Evolutionary conservation across 2,113 vertebrate genomes (phyloP), one percentile per base, ranked within the genome.

Genomic region (Promerops cafer): DNA sequence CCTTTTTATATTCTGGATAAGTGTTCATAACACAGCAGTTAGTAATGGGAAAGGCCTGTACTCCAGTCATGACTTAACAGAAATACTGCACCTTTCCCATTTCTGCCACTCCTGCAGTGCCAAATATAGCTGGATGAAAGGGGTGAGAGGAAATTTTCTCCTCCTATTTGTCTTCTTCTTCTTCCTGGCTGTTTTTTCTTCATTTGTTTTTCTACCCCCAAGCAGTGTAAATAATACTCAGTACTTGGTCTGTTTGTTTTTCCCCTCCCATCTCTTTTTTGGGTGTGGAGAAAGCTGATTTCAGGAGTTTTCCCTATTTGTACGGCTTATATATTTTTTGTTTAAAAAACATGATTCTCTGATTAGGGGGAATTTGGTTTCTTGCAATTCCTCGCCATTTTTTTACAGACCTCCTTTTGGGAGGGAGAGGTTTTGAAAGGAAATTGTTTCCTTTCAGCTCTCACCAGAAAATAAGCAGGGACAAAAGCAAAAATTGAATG

Each of bases 121-220:
- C 96, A 96, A 97, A 94, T 71, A 49, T 37, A 78, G 61, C 90
- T 63, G 70, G 77, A 91, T 68, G n/a, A 91, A 86, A 86, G 39
- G 57, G 20, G 6, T 50, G 83, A 89, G 56, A 82, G 50, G 61
- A 83, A 52, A 8, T 71, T 70, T 93, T 81, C 60, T 92, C 40
- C 52, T 88, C 78, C 60, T 64, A 2, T 82, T 94, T 49, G 27
- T 89, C 40, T 72, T 77, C 39, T 78, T 77, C 47, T 72, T 82
- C 49, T 76, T 83, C 79, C 83, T 87, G 77, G 24, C 59, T 91
- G 3, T 76, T 56, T 85, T 93, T 86, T 85, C 39, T 84, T 90
- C 42, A 76, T 90, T 66, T 45, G 20, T 69, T 94, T 94, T 69
- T 39, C 59, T 89, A 35, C 24, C 14, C 49, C 26, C 24, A 82